Conservation (phyloP, 2,888 invertebrate species). For the Fragum fragum region DNA sequence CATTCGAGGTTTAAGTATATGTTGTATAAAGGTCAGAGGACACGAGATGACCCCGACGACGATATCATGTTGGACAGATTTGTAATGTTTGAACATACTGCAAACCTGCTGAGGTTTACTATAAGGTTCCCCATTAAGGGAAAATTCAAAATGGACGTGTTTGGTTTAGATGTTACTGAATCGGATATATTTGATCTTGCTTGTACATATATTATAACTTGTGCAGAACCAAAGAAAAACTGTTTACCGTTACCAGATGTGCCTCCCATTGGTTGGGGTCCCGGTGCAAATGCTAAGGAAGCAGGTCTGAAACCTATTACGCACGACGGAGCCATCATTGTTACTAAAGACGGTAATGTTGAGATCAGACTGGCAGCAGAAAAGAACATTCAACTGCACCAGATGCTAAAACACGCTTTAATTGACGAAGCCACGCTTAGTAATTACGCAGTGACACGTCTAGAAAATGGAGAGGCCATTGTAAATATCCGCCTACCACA, state of each 20-base stretch:
- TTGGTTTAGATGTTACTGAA: constrained; percentile 78
- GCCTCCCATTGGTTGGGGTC: constrained; percentile 85
- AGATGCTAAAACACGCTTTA: constrained; percentile 80
- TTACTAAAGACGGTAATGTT: constrained; percentile 81
- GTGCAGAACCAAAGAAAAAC: constrained; percentile 76
- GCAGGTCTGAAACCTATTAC: constrained; percentile 80
- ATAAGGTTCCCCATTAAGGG: constrained; percentile 81
- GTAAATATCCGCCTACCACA: constrained; percentile 82
- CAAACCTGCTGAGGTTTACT: constrained; percentile 75
- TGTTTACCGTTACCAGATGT: constrained; percentile 83
- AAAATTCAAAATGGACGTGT: constrained; percentile 84
- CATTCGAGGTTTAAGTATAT: constrained; percentile 82
- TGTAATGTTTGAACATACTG: constrained; percentile 82
- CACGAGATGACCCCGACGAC: constrained; percentile 58
- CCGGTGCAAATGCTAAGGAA: constrained; percentile 78
- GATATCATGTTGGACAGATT: constrained; percentile 81
- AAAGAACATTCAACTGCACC: constrained; percentile 77
- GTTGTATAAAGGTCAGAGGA: constrained; percentile 76
- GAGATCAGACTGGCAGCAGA: constrained; percentile 81
- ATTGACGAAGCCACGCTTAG: constrained; percentile 82
- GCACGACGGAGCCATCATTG: constrained; percentile 82
- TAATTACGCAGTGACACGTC: constrained; percentile 79
- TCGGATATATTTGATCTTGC: constrained; percentile 83
- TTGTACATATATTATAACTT: constrained; percentile 84
- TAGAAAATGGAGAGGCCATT: constrained; percentile 79